phyloP scores from a whole-genome alignment of 2,113 vertebrate genomes.

The Peucedramus taeniatus region DNA sequence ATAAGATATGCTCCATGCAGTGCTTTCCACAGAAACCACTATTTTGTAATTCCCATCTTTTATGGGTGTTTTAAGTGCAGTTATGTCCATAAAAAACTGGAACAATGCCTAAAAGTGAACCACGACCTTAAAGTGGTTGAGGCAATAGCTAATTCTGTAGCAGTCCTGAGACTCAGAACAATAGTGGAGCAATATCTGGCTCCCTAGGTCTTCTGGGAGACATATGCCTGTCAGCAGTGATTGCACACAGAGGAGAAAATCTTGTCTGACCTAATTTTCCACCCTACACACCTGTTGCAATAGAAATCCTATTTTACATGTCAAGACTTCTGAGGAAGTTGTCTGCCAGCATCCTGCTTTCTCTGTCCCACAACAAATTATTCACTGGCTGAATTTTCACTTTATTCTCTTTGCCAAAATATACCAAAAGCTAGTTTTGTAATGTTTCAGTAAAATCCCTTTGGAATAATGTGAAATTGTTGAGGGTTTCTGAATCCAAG shows the following conservation, averaged over 20 bases:
- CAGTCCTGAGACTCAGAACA: background rate
- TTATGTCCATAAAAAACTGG: background rate
- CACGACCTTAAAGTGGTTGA: background rate
- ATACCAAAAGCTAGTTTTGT: background rate
- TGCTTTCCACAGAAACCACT: background rate
- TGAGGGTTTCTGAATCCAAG: background rate
- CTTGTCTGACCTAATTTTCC: background rate
- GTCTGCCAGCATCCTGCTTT: background rate
- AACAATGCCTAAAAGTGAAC: background rate
- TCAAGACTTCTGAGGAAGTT: background rate
- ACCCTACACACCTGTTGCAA: background rate
- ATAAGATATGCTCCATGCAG: background rate
- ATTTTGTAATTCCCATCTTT: background rate
- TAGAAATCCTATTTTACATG: background rate
- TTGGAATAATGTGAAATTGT: background rate
- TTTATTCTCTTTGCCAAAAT: conserved; percentile 13
- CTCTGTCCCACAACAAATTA: background rate
- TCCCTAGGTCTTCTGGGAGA: background rate
- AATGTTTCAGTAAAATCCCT: background rate
- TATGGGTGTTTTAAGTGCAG: background rate
- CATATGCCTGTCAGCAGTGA: background rate
- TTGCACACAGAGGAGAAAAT: background rate
- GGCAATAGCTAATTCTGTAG: background rate
- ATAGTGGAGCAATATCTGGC: background rate
- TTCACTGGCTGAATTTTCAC: background rate